Base-by-base conservation (phyloP, 2,888 invertebrate species). In the Germaria angustata region DNA sequence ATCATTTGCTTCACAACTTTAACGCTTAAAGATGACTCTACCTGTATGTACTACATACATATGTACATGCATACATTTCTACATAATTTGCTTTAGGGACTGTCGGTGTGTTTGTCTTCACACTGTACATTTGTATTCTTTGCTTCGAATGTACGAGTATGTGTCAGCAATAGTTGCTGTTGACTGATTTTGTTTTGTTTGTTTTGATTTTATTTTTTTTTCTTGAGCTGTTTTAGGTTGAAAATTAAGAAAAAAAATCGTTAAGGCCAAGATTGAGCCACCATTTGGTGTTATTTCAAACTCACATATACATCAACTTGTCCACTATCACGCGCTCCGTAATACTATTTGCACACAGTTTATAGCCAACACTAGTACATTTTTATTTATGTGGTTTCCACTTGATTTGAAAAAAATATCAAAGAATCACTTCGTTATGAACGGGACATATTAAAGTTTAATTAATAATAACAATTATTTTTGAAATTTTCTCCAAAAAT, bases 1-100 rank as follows among this genome's bases (percentile, higher is more conserved):
- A 85, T 87, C 85, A 82, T 69, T 72, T 77, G 77, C 57, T 46
- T 63, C 66, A 77, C 81, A 84, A 84, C n/a, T 61, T 77, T 61
- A 77, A 61, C 41, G 61, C 61, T 61, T 63, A 72, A 79, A 71
- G 65, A 79, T 77, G 77, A 61, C 68, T 75, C 65, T 51, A 61
- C 17, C 24, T 28, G 41, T n/a, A n/a, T n/a, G n/a, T n/a, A n/a
- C n/a, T n/a, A n/a, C n/a, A n/a, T n/a, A n/a, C n/a, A n/a, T n/a
- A 44, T 39, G 41, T 24, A 34, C 34, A 32, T 22, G 44, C 17
- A 20, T 32, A 39, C 63, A 22, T 28, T 36, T 78, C 28, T 53
- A 24, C 24, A 46, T 65, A 39, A 39, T 57, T 57, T 63, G 34
- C 34, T 63, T 63, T 53, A 57, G 66, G 66, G 51, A 53, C 51